Percentiles rank a stretch among this genome's conserved stretches.
Evolutionary conservation across 2,113 vertebrate species (phyloP).

Genomic region (Triplophysa rosa): DNA sequence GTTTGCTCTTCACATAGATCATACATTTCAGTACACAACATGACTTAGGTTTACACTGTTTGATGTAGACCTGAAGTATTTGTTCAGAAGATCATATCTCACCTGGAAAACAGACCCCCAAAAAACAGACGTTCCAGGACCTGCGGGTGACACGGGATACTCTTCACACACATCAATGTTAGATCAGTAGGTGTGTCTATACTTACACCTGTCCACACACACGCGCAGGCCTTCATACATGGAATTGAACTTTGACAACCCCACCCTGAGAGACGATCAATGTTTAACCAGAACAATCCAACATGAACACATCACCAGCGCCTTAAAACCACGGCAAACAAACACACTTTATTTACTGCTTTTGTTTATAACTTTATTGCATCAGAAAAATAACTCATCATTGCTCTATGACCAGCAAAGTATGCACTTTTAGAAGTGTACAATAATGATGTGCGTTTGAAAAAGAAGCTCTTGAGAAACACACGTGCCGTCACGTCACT

Average conservation of each 20-base stretch:
- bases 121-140: slow-evolving; percentile 14
- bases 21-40: neutral
- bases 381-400: too few relatives aligned
- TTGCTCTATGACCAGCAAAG: too few relatives aligned
- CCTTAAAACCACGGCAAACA: slow-evolving; percentile 16
- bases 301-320: neutral
- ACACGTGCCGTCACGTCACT: neutral
- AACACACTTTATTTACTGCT: neutral
- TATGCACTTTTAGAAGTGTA: too few relatives aligned
- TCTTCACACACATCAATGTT: slow-evolving; percentile 12
- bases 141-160: slow-evolving; percentile 22
- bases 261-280: slow-evolving; percentile 28
- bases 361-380: too few relatives aligned
- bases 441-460: too few relatives aligned
- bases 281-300: slow-evolving; percentile 28
- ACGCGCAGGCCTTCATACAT: neutral
- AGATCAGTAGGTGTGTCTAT: slow-evolving; percentile 1
- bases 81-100: slow-evolving; percentile 27
- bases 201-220: neutral
- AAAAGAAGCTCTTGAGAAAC: too few relatives aligned
- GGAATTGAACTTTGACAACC: slow-evolving; percentile 45
- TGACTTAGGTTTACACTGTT: neutral
- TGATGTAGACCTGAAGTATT: slow-evolving; percentile 2
- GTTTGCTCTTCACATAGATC: neutral
- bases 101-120: slow-evolving; percentile 30